Percentiles rank a stretch among this genome's conserved stretches.
These are phyloP conservation scores for Hybos culiciformis DNA, from an alignment of 2,888 invertebrate species.

Conservation along the genomic window DNA sequence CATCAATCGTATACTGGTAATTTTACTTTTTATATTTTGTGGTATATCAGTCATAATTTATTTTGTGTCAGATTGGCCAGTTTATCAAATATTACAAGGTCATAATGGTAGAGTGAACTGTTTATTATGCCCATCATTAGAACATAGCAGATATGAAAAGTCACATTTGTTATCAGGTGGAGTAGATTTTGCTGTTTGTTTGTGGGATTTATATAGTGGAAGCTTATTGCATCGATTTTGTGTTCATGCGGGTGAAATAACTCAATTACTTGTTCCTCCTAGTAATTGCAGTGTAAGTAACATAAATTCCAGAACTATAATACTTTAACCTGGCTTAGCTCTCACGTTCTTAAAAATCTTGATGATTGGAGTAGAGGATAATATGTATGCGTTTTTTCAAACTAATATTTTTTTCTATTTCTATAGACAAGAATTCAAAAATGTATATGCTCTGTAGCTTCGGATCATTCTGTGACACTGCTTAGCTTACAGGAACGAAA, in stretches of 20 bases:
- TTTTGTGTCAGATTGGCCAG: constrained; percentile 72
- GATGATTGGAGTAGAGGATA: too few species aligned
- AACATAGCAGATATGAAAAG: constrained; percentile 73
- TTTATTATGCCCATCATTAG: constrained; percentile 85
- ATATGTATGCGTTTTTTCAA: too few species aligned
- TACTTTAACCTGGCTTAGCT: too few species aligned
- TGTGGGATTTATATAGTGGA: constrained; percentile 91
- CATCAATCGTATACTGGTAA: too few species aligned
- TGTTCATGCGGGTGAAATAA: constrained; percentile 95
- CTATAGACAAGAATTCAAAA: constrained; percentile 84
- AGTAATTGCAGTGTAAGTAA: constrained; percentile 77
- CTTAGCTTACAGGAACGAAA: constrained; percentile 78
- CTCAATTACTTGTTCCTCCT: constrained; percentile 87
- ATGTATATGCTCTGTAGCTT: constrained; percentile 91
- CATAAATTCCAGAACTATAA: too few species aligned
- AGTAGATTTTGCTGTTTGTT: constrained; percentile 87
- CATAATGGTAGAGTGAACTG: constrained; percentile 92
- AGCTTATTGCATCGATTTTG: constrained; percentile 85
- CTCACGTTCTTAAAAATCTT: too few species aligned
- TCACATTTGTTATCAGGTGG: constrained; percentile 89
- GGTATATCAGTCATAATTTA: too few species aligned
- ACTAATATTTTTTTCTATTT: too few species aligned
- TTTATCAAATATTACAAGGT: constrained; percentile 73
- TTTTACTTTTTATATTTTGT: too few species aligned
- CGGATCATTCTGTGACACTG: constrained; percentile 93